Percentiles rank a stretch among this genome's conserved stretches.
These are phyloP conservation scores for Melanostoma scalare DNA, from an alignment of 2,888 invertebrate species.

Conservation along the genomic window DNA sequence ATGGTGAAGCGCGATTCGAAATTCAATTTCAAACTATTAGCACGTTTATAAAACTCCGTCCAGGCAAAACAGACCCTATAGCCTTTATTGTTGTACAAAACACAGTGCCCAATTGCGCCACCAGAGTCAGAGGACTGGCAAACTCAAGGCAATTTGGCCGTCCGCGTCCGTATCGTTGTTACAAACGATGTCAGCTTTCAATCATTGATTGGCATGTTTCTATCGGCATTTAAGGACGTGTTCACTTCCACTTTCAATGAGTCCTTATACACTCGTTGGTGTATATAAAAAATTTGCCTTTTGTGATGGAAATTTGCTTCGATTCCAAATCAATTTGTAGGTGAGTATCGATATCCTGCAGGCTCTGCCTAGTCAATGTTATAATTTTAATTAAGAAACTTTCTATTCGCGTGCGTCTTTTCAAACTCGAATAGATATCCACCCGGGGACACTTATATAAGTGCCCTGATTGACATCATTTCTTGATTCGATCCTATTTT, in stretches of 20 bases:
- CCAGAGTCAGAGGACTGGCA: not conserved
- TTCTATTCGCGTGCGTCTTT: not conserved
- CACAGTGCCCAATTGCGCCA: conserved; percentile 4
- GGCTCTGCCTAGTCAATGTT: not conserved
- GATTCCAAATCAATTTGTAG: conserved; percentile 32
- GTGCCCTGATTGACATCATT: conserved; percentile 31
- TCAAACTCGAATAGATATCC: conserved; percentile 4
- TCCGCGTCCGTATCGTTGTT: conserved; percentile 21
- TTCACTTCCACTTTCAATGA: conserved; percentile 32
- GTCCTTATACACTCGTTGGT: not conserved
- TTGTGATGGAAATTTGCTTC: conserved; percentile 38
- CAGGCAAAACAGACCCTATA: not conserved
- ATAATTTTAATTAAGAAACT: conserved; percentile 35
- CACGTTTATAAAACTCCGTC: conserved; percentile 13
- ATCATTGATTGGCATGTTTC: conserved; percentile 46
- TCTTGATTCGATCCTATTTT: conserved; percentile 22
- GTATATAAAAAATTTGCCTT: not conserved
- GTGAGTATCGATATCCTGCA: not conserved
- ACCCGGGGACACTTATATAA: conserved; percentile 14
- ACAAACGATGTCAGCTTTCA: conserved; percentile 50
- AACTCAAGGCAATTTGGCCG: conserved; percentile 47
- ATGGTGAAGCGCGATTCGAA: conserved; percentile 1
- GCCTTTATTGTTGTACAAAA: not conserved
- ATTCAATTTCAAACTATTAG: conserved; percentile 48
- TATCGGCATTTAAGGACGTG: conserved; percentile 29